These are phyloP conservation scores for Diarsia rubi DNA, from an alignment of 2,888 invertebrate species.

Conservation along the genomic window DNA sequence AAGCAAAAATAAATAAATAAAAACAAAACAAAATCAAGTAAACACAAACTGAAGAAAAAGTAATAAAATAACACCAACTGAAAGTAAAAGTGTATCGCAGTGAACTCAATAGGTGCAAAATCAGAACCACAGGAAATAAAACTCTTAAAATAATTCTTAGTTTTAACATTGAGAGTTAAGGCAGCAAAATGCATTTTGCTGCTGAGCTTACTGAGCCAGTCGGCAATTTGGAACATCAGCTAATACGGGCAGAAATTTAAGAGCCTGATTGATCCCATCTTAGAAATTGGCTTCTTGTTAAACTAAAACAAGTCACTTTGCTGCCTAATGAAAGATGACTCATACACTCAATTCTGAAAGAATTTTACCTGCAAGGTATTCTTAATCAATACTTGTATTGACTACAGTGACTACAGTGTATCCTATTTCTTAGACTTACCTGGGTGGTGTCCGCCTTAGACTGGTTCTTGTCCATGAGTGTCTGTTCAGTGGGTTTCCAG, in stretches of 20 bases:
- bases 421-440: conserved; percentile 87
- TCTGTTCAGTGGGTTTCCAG: conserved; percentile 93
- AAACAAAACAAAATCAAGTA: conserved; percentile 59
- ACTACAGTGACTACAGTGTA: conserved; percentile 2
- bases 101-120: conserved; percentile 27
- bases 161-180: conserved; percentile 17
- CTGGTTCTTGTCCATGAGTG: conserved; percentile 97
- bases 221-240: background rate
- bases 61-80: conserved; percentile 38
- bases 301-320: background rate
- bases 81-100: conserved; percentile 39
- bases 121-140: conserved; percentile 20
- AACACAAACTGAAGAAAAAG: conserved; percentile 53
- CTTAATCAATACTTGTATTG: conserved; percentile 13
- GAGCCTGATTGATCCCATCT: background rate
- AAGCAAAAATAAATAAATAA: conserved; percentile 40
- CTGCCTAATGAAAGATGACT: background rate
- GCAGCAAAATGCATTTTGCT: background rate
- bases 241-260: background rate
- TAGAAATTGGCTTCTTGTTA: background rate
- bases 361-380: background rate
- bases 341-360: conserved; percentile 23
- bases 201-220: too few relatives aligned
- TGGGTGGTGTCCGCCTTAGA: conserved; percentile 94
- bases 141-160: background rate